A percentile compares a stretch with the other conserved stretches of the same genome.
Conservation (phyloP, 2,888 invertebrate genomes). For the Adineta ricciae region DNA sequence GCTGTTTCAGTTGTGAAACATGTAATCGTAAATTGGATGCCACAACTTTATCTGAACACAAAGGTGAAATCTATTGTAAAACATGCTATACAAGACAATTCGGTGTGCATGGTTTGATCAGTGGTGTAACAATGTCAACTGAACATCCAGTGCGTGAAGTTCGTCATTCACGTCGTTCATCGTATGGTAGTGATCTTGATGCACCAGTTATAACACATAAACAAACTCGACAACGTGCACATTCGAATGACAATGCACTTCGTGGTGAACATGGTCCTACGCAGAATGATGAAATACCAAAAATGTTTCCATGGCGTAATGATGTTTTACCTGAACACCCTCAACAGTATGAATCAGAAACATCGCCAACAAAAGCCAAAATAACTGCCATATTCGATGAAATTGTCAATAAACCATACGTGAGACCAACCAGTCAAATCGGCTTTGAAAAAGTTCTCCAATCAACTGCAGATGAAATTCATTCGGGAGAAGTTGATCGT, state of each 20-base stretch:
- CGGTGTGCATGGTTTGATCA: slow-evolving; percentile 5
- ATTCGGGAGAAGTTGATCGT: background rate
- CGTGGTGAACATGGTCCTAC: background rate
- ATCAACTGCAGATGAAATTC: background rate
- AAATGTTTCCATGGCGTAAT: slow-evolving; percentile 10
- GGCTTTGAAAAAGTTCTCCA: background rate
- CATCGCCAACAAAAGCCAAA: too few species aligned
- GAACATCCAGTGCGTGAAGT: background rate
- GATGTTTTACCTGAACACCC: background rate
- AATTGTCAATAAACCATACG: background rate
- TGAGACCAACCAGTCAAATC: background rate
- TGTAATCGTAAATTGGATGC: slow-evolving; percentile 13
- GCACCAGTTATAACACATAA: background rate
- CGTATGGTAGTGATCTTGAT: background rate
- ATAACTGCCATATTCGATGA: background rate
- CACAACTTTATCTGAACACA: background rate
- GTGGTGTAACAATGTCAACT: slow-evolving; percentile 7
- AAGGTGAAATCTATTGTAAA: slow-evolving; percentile 21
- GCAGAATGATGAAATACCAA: background rate
- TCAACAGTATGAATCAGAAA: too few species aligned
- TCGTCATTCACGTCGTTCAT: slow-evolving; percentile 20
- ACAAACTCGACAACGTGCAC: background rate
- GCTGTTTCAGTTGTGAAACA: background rate
- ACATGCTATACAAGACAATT: background rate
- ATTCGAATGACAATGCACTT: background rate